Percentiles rank a stretch among this genome's conserved stretches.
These are phyloP conservation scores for Drosophila busckii DNA, from an alignment of 1,140 invertebrate species.

Conservation along the genomic window DNA sequence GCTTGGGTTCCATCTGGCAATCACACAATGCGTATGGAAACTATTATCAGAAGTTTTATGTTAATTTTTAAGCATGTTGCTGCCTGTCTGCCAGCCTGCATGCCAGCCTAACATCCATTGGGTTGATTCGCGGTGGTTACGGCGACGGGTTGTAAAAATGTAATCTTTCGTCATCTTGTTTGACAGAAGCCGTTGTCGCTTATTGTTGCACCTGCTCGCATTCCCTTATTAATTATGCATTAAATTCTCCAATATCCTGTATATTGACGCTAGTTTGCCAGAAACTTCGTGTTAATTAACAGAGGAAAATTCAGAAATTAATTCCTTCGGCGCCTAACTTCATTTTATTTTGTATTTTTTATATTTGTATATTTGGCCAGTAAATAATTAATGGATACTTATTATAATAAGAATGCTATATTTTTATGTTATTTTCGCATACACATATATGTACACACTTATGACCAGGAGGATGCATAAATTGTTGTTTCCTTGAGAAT, in stretches of 20 bases:
- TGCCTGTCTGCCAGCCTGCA: conserved; percentile 17
- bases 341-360: too few relatives aligned
- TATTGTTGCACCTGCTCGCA: conserved; percentile 58
- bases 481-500: conserved; percentile 44
- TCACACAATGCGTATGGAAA: conserved; percentile 59
- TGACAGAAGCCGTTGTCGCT: conserved; percentile 65
- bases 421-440: too few relatives aligned
- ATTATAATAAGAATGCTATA: too few relatives aligned
- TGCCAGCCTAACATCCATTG: conserved; percentile 33
- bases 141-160: conserved; percentile 55
- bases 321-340: too few relatives aligned
- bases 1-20: conserved; percentile 21
- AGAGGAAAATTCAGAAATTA: too few relatives aligned
- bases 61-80: conserved; percentile 72
- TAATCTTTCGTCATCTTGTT: conserved; percentile 75
- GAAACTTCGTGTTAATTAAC: too few relatives aligned
- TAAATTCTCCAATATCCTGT: conserved; percentile 41
- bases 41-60: conserved; percentile 77
- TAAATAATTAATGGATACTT: too few relatives aligned
- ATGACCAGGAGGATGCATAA: too few relatives aligned
- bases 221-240: conserved; percentile 76
- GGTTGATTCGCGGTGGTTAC: conserved; percentile 31
- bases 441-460: too few relatives aligned
- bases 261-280: too few relatives aligned
- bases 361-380: too few relatives aligned